Evolutionary conservation across 2,113 vertebrate species (phyloP).

Genomic region (Ia io): DNA sequence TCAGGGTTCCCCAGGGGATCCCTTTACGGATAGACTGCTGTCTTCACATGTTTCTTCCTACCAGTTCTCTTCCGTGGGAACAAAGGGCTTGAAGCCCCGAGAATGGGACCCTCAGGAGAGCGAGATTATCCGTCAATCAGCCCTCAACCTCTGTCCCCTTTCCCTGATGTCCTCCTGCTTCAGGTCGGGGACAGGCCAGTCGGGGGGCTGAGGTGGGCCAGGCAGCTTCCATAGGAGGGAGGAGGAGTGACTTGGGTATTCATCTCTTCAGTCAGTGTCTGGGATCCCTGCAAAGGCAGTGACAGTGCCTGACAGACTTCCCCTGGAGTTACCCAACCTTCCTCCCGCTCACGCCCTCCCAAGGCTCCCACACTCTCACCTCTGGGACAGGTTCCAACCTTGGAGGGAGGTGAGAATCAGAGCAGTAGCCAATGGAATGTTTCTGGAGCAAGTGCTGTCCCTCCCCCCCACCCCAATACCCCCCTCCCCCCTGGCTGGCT

Average conservation of each 20-base stretch:
- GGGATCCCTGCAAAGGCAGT: neutral
- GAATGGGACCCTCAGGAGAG: neutral
- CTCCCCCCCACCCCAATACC: neutral
- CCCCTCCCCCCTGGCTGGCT: neutral
- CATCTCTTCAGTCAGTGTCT: neutral
- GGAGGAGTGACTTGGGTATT: neutral
- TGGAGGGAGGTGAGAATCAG: neutral
- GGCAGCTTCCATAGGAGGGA: neutral
- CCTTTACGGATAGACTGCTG: conserved; percentile 39
- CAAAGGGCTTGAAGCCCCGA: conserved; percentile 22
- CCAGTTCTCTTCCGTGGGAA: neutral
- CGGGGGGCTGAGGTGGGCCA: neutral
- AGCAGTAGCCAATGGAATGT: neutral
- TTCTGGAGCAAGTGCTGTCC: conserved; percentile 2
- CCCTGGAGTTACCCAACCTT: neutral
- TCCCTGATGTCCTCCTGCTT: neutral
- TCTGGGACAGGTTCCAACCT: neutral
- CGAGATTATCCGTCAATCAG: neutral
- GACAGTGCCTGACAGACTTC: neutral
- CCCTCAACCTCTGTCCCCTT: neutral
- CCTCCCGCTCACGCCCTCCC: neutral
- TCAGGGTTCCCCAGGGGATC: conserved; percentile 27
- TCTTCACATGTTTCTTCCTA: neutral
- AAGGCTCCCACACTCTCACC: neutral
- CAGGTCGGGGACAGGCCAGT: neutral